These are phyloP conservation scores for Cyanistes caeruleus DNA, from an alignment of 2,113 vertebrate genomes.

Conservation along the genomic window DNA sequence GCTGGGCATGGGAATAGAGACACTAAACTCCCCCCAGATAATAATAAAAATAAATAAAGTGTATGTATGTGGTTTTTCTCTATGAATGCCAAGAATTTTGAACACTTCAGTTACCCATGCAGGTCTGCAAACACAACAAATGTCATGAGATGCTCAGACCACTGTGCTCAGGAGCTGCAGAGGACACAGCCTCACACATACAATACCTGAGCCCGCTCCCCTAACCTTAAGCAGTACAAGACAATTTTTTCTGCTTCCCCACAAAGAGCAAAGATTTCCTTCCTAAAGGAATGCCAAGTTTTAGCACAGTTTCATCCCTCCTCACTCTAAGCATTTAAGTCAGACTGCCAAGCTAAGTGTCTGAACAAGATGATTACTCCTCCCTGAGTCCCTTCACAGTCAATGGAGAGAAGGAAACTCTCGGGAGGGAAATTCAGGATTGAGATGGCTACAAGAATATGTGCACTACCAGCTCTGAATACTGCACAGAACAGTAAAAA, in stretches of 20 bases:
- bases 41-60: background rate
- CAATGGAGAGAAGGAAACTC: background rate
- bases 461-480: background rate
- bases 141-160: background rate
- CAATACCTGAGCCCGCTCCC: background rate
- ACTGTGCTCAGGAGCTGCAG: background rate
- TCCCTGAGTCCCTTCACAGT: background rate
- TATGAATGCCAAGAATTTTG: background rate
- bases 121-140: background rate
- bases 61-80: background rate
- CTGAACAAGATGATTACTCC: background rate
- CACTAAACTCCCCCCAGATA: background rate
- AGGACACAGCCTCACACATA: background rate
- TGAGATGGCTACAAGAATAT: background rate
- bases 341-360: background rate
- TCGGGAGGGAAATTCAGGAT: background rate
- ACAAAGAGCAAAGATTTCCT: background rate
- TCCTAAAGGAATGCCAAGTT: background rate
- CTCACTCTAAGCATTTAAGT: background rate
- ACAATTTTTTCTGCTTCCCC: background rate
- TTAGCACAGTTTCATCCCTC: background rate
- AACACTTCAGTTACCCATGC: background rate
- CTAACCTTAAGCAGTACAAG: background rate
- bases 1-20: background rate
- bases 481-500: constrained; percentile 39